Base-by-base conservation (phyloP, 2,797 vertebrate species). In the Nannoperca obscura region DNA sequence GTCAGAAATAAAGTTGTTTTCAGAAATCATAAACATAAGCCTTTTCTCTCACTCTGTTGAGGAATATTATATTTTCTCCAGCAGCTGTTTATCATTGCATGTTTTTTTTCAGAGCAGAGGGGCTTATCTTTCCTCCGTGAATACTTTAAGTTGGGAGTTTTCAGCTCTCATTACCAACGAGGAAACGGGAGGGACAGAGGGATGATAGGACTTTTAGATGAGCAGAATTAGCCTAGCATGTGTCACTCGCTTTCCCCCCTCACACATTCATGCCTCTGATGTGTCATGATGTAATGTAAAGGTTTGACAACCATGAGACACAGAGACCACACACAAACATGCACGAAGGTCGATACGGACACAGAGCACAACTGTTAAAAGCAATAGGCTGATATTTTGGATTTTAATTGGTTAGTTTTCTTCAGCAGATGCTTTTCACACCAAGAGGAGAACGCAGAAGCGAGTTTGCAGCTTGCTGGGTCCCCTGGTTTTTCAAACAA, bases 1-100 rank as follows among this genome's bases (percentile, higher is more conserved):
- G 91, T 91, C 92, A 92, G 85, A 91, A 91, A 92, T 91, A 83
- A 92, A 93, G 86, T 90, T 93, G 89, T 90, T 94, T 91, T 71
- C 67, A 84, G 88, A 90, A 90, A 88, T 92, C 86, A 91, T 91
- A 89, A 94, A 93, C 90, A 94, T 87, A 89, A 91, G 84, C 86
- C 83, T 82, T 88, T 90, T 89, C 85, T 84, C 70, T 83, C 81
- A 76, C 72, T 86, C 86, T 47, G 89, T 88, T 72, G 66, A 89
- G 80, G 82, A 91, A 90, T 90, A 68, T 82, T 80, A 19, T 86
- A 87, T 77, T 80, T 78, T 76, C 52, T 81, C 63, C 71, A 73
- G 81, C 88, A 90, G 84, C 87, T 91, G 84, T 92, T 90, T 91
- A 91, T 92, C 90, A 82, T 81, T 81, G 72, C 44, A 27, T 55